Base-by-base conservation (phyloP, 1,140 invertebrate genomes). In the Eriosoma lanigerum region DNA sequence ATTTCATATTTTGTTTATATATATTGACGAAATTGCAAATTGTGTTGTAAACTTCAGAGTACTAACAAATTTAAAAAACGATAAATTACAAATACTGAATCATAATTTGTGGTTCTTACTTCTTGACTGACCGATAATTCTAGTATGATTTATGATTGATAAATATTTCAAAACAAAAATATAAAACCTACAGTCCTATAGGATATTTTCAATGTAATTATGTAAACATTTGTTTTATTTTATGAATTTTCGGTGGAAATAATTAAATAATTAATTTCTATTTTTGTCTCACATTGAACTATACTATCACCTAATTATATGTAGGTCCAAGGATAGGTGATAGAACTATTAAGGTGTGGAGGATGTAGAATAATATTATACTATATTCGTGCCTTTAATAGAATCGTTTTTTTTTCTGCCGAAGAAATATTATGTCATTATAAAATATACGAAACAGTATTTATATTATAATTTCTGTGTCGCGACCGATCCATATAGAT, bases 41-140 rank as follows among this genome's bases (percentile, higher is more conserved):
- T 38, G 32, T 38, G 8, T 4, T 4, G 32, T 4, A 38, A 38
- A 38, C 32, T 3, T 4, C 32, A n/a, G n/a, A n/a, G n/a, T n/a
- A n/a, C n/a, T n/a, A 8, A 38, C 32, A 38, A 38, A 38, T 38
- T 4, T 38, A 4, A 38, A n/a, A n/a, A n/a, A n/a, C n/a, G n/a
- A n/a, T n/a, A n/a, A n/a, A n/a, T n/a, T n/a, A n/a, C n/a, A n/a
- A n/a, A n/a, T n/a, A n/a, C n/a, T 6, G 8, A 75, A 38, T 56
- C 48, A 29, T 56, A 56, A 75, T 75, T 75, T 75, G 72, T 75
- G 72, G 72, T 75, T 56, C 38, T 66, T 46, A 60, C 15, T 62
- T 17, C 60, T 21, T 19, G 32, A 38, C 64, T 38, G 44, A 26
- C n/a, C 48, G 19, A n/a, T 13, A 50, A 56, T n/a, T n/a, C n/a